Evolutionary conservation across 1,140 invertebrate genomes (phyloP).

Genomic region (Stegodyphus mimosarum): DNA sequence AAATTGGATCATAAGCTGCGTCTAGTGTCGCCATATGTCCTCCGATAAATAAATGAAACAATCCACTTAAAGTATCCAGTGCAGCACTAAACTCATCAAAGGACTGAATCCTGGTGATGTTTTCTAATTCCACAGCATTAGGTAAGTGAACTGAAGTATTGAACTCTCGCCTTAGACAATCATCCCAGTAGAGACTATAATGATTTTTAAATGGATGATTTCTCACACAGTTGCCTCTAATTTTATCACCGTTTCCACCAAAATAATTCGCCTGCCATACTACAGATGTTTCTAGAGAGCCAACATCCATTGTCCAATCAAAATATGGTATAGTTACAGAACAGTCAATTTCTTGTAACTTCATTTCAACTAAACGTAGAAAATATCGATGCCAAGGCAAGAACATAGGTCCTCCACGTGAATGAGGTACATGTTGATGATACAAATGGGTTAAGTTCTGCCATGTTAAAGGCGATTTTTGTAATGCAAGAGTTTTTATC

Average conservation of each 20-base stretch:
- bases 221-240: conserved; percentile 24
- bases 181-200: conserved; percentile 7
- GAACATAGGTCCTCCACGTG: conserved; percentile 24
- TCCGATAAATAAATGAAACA: conserved; percentile 58
- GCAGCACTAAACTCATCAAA: conserved; percentile 44
- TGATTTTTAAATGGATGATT: conserved; percentile 58
- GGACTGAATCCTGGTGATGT: conserved; percentile 8
- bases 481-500: conserved; percentile 35
- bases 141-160: conserved; percentile 44
- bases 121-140: conserved; percentile 48
- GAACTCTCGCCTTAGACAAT: conserved; percentile 51
- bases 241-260: conserved; percentile 51
- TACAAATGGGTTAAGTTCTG: conserved; percentile 41
- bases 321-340: conserved; percentile 58
- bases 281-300: conserved; percentile 30
- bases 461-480: conserved; percentile 26
- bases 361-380: conserved; percentile 49
- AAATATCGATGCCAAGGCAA: conserved; percentile 57
- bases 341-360: conserved; percentile 52
- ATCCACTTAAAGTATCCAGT: conserved; percentile 33
- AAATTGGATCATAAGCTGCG: conserved; percentile 56
- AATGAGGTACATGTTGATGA: conserved; percentile 31
- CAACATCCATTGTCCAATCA: conserved; percentile 61
- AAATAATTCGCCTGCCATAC: conserved; percentile 57
- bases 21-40: conserved; percentile 56